A percentile compares a stretch with the other conserved stretches of the same genome.
These are phyloP conservation scores for Pseudonaja textilis DNA, from an alignment of 2,113 vertebrate species.

Conservation along the genomic window DNA sequence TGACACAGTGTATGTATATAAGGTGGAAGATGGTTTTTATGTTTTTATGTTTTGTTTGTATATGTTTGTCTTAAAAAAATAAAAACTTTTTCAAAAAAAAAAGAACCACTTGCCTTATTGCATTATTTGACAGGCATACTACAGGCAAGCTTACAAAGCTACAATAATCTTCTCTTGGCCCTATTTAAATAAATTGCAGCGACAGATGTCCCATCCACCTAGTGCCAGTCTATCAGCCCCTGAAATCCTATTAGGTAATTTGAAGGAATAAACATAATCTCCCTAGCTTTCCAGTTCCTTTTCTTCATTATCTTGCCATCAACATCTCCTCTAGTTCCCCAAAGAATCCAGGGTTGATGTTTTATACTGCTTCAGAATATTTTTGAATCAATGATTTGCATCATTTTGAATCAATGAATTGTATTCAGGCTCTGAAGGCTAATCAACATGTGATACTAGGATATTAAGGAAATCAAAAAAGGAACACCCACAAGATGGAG, in stretches of 20 bases:
- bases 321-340: neutral
- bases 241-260: conserved; percentile 65
- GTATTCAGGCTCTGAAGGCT: neutral
- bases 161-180: neutral
- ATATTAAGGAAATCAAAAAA: neutral
- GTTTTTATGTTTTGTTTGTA: no score
- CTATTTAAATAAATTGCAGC: conserved; percentile 22
- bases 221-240: neutral
- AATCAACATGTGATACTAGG: neutral
- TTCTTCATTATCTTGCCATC: neutral
- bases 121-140: neutral
- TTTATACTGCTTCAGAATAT: neutral
- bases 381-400: neutral
- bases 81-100: no score
- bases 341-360: neutral
- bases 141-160: neutral
- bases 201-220: conserved; percentile 47
- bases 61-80: no score
- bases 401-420: neutral
- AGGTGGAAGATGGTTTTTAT: no score
- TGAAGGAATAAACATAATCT: conserved; percentile 56
- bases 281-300: conserved; percentile 22
- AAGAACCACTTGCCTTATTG: neutral
- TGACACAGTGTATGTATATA: no score
- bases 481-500: neutral